These are phyloP conservation scores for Drosophila antonietae DNA, from an alignment of 2,888 invertebrate genomes.

Conservation along the genomic window DNA sequence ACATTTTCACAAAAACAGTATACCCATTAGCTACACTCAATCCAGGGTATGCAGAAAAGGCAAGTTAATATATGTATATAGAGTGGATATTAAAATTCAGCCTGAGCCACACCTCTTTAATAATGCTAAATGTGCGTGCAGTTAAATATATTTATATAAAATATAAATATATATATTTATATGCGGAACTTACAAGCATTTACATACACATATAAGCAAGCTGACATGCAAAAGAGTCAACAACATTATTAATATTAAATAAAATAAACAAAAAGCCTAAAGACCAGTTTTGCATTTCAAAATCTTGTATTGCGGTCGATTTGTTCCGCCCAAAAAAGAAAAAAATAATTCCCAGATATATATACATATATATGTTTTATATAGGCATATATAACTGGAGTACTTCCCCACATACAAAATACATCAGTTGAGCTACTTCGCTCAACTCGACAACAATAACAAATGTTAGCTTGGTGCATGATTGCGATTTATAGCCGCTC, in stretches of 20 bases:
- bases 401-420: conserved; percentile 37
- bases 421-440: not conserved
- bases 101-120: conserved; percentile 20
- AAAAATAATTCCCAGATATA: not conserved
- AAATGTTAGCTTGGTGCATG: conserved; percentile 15
- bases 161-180: not conserved
- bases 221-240: conserved; percentile 35
- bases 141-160: not conserved
- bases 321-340: conserved; percentile 12
- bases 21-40: not conserved
- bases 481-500: conserved; percentile 6
- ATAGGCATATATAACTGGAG: conserved; percentile 20
- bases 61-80: not conserved
- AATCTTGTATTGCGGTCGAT: conserved; percentile 17
- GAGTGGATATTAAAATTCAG: not conserved
- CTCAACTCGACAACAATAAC: conserved; percentile 6
- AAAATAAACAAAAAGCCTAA: not conserved
- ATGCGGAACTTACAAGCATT: conserved; percentile 29
- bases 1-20: not conserved
- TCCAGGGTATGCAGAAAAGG: not conserved
- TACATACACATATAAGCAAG: conserved; percentile 4
- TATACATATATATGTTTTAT: not conserved
- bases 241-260: conserved; percentile 12
- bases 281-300: conserved; percentile 40
- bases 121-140: conserved; percentile 24